Conservation (phyloP, 2,113 vertebrate species). For the Scomber colias region DNA sequence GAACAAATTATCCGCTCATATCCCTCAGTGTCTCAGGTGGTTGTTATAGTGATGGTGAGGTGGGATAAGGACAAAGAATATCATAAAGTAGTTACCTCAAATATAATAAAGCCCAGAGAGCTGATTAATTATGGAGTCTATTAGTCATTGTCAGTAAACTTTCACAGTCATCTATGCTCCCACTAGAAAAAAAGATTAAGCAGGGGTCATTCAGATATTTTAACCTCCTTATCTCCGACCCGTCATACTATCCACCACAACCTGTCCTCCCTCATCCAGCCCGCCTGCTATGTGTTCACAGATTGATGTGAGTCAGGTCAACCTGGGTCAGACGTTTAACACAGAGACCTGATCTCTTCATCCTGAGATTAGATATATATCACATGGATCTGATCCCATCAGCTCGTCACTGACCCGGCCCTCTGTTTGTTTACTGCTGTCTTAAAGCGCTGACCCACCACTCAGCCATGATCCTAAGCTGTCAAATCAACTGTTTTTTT, state of each 20-base stretch:
- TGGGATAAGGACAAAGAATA: neutral
- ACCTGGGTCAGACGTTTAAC: constrained; percentile 42
- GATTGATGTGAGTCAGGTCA: constrained; percentile 40
- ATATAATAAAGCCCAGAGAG: neutral
- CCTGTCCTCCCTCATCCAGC: neutral
- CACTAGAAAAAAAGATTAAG: neutral
- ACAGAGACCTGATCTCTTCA: constrained; percentile 51
- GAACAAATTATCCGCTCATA: neutral
- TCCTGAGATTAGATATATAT: constrained; percentile 66
- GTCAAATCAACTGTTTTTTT: constrained; percentile 32
- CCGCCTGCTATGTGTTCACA: neutral
- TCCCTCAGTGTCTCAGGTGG: neutral
- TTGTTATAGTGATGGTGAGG: too few species aligned
- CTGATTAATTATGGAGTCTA: neutral
- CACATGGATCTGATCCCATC: constrained; percentile 66
- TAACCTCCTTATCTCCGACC: neutral
- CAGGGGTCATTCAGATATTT: neutral
- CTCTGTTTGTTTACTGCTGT: constrained; percentile 69
- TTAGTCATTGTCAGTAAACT: neutral
- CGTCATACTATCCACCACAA: neutral
- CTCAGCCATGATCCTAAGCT: constrained; percentile 44
- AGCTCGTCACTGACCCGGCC: constrained; percentile 43
- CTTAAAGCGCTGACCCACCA: constrained; percentile 59
- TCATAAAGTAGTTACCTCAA: neutral
- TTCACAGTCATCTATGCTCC: neutral